Evolutionary conservation across 2,888 invertebrate genomes (phyloP), one percentile per base, ranked within the genome.

Genomic region (Mythimna vitellina): DNA sequence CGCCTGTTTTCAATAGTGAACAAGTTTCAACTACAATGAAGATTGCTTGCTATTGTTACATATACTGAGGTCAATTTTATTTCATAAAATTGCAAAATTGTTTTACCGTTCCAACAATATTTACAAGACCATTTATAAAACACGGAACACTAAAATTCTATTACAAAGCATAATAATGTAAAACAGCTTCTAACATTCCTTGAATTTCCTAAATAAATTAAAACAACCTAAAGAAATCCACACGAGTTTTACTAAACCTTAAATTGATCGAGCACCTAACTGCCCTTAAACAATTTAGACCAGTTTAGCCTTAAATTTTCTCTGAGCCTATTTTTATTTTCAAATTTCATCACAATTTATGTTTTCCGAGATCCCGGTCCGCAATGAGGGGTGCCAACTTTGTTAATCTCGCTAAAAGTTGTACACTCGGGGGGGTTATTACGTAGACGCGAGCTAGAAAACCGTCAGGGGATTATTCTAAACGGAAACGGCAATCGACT

Each of bases 371-470:
- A 92, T 91, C 90, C 90, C 89, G 89, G 60, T 61, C 86, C 89
- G 90, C 89, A 88, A 80, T 84, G 86, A 87, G 89, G 87, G 91
- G 80, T 81, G 81, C 84, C 84, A 95, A 95, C 94, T 95, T 95
- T 95, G 95, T 94, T 94, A 95, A 95, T 95, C 95, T 95, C 88
- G 91, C 92, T 90, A 89, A 89, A 94, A 95, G 92, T 95, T 95
- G 87, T 82, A 81, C 89, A 86, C 94, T 92, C 92, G 49, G 83
- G 92, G 89, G 95, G 88, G 92, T 92, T 93, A 93, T 94, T 93
- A 94, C 90, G 89, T 86, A 90, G 87, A 88, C 82, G 87, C 76
- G 68, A 82, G 81, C 83, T 86, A 87, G 86, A 76, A 86, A 85
- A 78, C 71, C 78, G 68, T 76, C 78, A 76, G 80, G 81, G 80